phyloP scores from a whole-genome alignment of 2,888 invertebrate species.

The Dastarcus helophoroides region DNA sequence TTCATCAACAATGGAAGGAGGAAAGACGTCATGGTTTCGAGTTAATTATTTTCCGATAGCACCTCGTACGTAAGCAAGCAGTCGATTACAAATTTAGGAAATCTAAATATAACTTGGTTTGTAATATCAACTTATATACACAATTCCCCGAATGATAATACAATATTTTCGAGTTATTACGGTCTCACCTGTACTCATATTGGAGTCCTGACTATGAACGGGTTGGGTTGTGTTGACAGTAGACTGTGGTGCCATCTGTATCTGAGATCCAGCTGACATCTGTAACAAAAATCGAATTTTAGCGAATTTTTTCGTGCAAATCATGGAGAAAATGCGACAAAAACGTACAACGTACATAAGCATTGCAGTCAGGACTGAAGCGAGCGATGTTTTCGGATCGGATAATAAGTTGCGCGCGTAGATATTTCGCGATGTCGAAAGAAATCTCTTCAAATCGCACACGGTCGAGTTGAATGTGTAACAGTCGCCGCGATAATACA shows the following conservation, averaged over 20 bases:
- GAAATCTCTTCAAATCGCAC: constrained; percentile 19
- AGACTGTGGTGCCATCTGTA: constrained; percentile 95
- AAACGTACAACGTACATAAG: constrained; percentile 6
- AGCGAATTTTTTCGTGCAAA: constrained; percentile 1
- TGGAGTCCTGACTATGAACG: constrained; percentile 91
- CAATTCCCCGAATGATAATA: too few species aligned
- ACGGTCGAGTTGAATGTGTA: constrained; percentile 14
- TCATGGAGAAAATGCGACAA: too few species aligned
- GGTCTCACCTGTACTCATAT: constrained; percentile 82
- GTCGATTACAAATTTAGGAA: too few species aligned
- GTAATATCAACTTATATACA: too few species aligned
- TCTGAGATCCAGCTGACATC: constrained; percentile 95
- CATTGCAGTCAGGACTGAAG: constrained; percentile 7
- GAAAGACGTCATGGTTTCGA: too few species aligned
- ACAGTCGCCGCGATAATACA: constrained; percentile 11
- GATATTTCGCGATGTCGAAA: constrained; percentile 18
- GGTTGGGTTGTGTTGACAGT: constrained; percentile 73
- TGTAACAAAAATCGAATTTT: constrained; percentile 39
- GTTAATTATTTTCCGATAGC: too few species aligned
- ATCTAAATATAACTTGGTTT: too few species aligned
- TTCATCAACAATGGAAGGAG: too few species aligned
- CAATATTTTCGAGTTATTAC: too few species aligned
- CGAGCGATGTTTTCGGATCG: constrained; percentile 25
- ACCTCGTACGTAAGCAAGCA: too few species aligned
- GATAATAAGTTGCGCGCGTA: constrained; percentile 19